Base-by-base conservation (phyloP, 2,797 vertebrate species). In the Eleutherodactylus coqui region DNA sequence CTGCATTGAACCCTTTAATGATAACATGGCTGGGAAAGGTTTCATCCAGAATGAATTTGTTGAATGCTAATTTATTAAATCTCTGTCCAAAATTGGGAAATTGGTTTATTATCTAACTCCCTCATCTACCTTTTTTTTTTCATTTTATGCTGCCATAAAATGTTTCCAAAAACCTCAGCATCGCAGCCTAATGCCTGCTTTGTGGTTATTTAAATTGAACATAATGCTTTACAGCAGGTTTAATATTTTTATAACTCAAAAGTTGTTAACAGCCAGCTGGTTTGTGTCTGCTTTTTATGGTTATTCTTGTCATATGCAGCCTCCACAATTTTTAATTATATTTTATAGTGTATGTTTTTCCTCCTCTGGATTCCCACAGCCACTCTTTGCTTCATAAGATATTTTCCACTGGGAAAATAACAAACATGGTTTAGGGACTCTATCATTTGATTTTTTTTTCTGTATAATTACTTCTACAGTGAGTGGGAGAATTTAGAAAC, bases 211-310 rank as follows among this genome's bases (percentile, higher is more conserved):
- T 95, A 95, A 95, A 95, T 94, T 88, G 94, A 95, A 94, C 92
- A 92, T 94, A 95, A 93, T 94, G 92, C 93, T 95, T 94, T 95
- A 95, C 93, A 93, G 94, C 93, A 95, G 94, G 93, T 94, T 94
- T 95, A 95, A 95, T 94, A 94, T 94, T 95, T 95, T 95, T 95
- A 95, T 95, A 95, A 95, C 95, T 94, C 93, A 92, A 92, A 93
- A 94, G 95, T 94, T 95, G 95, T 95, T 95, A 95, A 94, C 93
- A 94, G 94, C 94, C 95, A 95, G 95, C 94, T 95, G 95, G 95
- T 95, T 95, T 94, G 93, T 95, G 94, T 95, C 94, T 95, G 94
- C 91, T 95, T 95, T 95, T 95, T 95, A 95, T 92, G 94, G 94
- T 94, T 95, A 94, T 95, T 95, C 93, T 94, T 95, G 95, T 95